Evolutionary conservation across 2,113 vertebrate genomes (phyloP), one percentile per base, ranked within the genome.

Genomic region (Actenoides lindsayi): DNA sequence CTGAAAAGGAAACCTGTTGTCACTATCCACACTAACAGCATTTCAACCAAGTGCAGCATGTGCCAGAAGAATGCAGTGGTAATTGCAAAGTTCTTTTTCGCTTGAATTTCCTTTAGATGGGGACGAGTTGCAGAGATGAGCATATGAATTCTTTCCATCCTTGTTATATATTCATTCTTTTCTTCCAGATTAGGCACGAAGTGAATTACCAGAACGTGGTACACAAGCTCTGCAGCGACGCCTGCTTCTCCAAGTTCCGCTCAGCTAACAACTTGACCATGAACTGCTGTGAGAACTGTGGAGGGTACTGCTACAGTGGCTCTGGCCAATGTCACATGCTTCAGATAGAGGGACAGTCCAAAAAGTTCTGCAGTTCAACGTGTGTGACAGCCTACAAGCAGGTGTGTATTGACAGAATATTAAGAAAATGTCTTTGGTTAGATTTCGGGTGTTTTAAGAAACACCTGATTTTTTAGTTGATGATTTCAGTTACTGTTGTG

Each of bases 201-300:
- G 99, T 99, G 85, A 98, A 99, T 93, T 99, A 99, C 95, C 98
- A 98, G 91, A 99, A 99, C 3, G 96, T 98, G 5, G 98, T 99
- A 16, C 99, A 99, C 94, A 99, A 99, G 97, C 98, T 99, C 59
- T 99, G 99, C 98, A 99, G 99, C 1, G 99, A 99, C 24, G 92
- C 96, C 81, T 99, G 99, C 59, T 99, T 99, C 89, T 98, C 98
- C 77, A 98, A 98, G 51, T 99, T 99, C 97, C 99, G 99, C 11
- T 97, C 98, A 0, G 97, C 98, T 8, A 99, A 99, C 97, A 99
- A 99, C 94, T 94, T 99, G 81, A 98, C 98, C 39, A 98, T 99
- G 99, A 99, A 99, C 95, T 99, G 98, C 97, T 99, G 99, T 60
- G 98, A 98, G 62, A 98, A 98, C 77, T 99, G 99, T 18, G 98